Evolutionary conservation across 64 coral and sea anemone genomes (phyloP), one percentile per base, ranked within the genome.

Genomic region (Dendronephthya gigantea): DNA sequence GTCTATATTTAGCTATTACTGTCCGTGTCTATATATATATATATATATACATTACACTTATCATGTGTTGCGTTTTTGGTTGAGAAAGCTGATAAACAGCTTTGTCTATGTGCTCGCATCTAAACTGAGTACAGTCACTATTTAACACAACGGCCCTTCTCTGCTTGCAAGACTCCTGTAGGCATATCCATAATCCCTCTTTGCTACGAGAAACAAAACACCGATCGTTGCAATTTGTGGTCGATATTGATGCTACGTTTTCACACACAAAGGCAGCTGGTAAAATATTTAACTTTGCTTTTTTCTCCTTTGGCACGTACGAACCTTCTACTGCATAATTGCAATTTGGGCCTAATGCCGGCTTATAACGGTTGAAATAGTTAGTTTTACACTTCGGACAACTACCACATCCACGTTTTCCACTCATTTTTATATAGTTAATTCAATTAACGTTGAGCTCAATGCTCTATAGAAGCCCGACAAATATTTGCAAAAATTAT

Each of bases 41-140:
- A n/a, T n/a, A n/a, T n/a, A n/a, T n/a, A n/a, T n/a, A n/a, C n/a
- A n/a, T n/a, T n/a, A n/a, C n/a, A n/a, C n/a, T n/a, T n/a, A n/a
- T n/a, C n/a, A 35, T 16, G 19, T 28, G 2, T 28, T 36, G 11
- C 30, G 28, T 33, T 1, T 16, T 8, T 34, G 72, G 27, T 17
- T 29, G 31, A 34, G 15, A 16, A 12, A 15, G 30, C 1, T 33
- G 15, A 79, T 79, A 29, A 28, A 29, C 19, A 16, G 72, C 72
- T 79, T 79, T 79, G 72, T 79, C 72, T 8, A 29, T 79, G 72
- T 79, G 72, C 17, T 79, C 72, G 28, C 28, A 79, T 33, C 72
- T 30, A 33, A 33, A 79, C 14, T n/a, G 19, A 8, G 19, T 79
- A 12, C 72, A 10, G 29, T 33, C 36, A 29, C 29, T 30, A 10